These are phyloP conservation scores for Eupithecia vulgata DNA, from an alignment of 2,888 invertebrate species.

Conservation along the genomic window DNA sequence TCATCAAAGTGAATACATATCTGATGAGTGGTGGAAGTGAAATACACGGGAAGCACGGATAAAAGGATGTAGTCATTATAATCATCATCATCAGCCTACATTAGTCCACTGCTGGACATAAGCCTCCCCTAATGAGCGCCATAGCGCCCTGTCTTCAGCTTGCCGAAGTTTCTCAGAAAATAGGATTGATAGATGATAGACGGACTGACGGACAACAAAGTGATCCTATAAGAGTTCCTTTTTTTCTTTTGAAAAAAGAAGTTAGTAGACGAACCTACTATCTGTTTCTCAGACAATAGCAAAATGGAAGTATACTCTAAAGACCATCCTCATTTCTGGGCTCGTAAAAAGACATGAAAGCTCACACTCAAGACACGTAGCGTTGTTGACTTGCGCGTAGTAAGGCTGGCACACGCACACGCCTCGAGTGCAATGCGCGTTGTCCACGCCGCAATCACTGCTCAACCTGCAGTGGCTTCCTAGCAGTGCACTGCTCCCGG, in stretches of 20 bases:
- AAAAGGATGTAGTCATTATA: conserved; percentile 1
- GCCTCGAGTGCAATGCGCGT: conserved; percentile 87
- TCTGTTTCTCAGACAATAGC: background rate
- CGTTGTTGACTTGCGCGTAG: conserved; percentile 90
- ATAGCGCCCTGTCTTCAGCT: too few relatives aligned
- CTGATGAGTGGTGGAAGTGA: conserved; percentile 49
- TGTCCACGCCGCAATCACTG: conserved; percentile 86
- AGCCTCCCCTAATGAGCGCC: too few relatives aligned
- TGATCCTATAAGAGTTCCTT: too few relatives aligned
- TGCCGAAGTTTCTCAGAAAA: too few relatives aligned
- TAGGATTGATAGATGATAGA: too few relatives aligned
- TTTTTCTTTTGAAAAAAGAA: too few relatives aligned
- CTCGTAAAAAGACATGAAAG: conserved; percentile 43
- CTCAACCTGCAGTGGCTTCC: conserved; percentile 86
- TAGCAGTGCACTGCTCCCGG: conserved; percentile 67
- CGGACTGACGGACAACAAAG: too few relatives aligned
- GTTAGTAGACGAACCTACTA: too few relatives aligned
- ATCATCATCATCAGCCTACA: too few relatives aligned
- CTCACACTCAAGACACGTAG: conserved; percentile 93
- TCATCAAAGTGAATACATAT: conserved; percentile 38
- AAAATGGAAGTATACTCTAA: background rate
- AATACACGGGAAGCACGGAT: conserved; percentile 49
- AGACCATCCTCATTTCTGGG: background rate
- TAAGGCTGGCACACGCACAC: conserved; percentile 92
- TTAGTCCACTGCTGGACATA: too few relatives aligned